Evolutionary conservation across 2,888 invertebrate species (phyloP).

Genomic region (Cyclophora punctaria): DNA sequence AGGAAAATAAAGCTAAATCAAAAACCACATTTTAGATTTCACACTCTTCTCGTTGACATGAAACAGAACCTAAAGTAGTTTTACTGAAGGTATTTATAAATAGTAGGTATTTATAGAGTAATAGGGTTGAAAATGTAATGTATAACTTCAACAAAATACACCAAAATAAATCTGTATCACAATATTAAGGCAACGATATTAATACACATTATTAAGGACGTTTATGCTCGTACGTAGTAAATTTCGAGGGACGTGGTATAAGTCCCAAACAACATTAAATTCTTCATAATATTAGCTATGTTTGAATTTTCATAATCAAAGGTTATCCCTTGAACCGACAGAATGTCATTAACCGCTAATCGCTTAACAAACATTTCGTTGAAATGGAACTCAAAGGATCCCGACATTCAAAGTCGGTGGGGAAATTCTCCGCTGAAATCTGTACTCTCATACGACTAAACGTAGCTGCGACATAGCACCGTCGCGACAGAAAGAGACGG

Average conservation of each 20-base stretch:
- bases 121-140: too few species aligned
- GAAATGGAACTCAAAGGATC: slow-evolving; percentile 39
- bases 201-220: too few species aligned
- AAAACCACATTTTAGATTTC: too few species aligned
- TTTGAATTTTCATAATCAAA: slow-evolving; percentile 52
- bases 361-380: slow-evolving; percentile 50
- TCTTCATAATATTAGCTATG: slow-evolving; percentile 38
- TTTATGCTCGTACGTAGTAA: too few species aligned
- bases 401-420: slow-evolving; percentile 28
- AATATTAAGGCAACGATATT: too few species aligned
- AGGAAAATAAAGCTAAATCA: too few species aligned
- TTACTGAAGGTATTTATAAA: too few species aligned
- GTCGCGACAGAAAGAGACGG: slow-evolving; percentile 46
- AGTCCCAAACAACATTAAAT: slow-evolving; percentile 26
- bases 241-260: slow-evolving; percentile 27
- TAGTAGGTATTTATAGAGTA: too few species aligned
- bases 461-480: slow-evolving; percentile 47
- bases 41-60: too few species aligned
- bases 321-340: slow-evolving; percentile 47
- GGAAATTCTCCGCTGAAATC: slow-evolving; percentile 57
- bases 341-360: slow-evolving; percentile 55
- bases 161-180: too few species aligned
- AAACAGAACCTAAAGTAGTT: too few species aligned
- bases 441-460: slow-evolving; percentile 61
- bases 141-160: too few species aligned